These are phyloP conservation scores for Tubulanus polymorphus DNA, from an alignment of 2,888 invertebrate species.

Conservation along the genomic window DNA sequence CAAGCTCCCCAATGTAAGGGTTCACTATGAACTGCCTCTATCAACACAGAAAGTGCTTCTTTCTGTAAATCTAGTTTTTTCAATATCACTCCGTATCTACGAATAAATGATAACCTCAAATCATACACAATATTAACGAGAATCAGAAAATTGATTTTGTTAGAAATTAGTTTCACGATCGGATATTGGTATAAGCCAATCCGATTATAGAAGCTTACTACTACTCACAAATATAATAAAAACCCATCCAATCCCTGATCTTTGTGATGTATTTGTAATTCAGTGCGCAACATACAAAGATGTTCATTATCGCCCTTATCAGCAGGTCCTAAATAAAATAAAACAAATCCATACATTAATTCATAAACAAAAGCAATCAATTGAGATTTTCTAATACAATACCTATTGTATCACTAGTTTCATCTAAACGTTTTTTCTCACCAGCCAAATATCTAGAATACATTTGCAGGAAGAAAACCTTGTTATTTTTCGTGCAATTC, in stretches of 20 bases:
- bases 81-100: conserved; percentile 81
- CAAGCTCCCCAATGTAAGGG: conserved; percentile 95
- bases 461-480: conserved; percentile 76
- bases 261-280: conserved; percentile 46
- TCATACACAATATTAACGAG: no score
- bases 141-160: no score
- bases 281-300: conserved; percentile 45
- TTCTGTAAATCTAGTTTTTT: conserved; percentile 77
- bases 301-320: conserved; percentile 43
- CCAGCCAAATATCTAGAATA: conserved; percentile 83
- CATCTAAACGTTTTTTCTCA: conserved; percentile 85
- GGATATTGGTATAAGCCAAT: no score
- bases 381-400: background rate
- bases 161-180: no score
- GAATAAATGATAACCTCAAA: no score
- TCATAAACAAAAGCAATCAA: background rate
- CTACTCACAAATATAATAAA: conserved; percentile 53
- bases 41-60: conserved; percentile 74
- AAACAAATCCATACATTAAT: conserved; percentile 7
- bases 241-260: conserved; percentile 73
- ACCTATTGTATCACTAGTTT: conserved; percentile 66
- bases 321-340: conserved; percentile 29
- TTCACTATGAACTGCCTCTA: conserved; percentile 71
- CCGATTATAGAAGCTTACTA: no score
- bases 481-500: conserved; percentile 53